phyloP scores from a whole-genome alignment of 2,797 vertebrate species.

The Nyctalus aviator region DNA sequence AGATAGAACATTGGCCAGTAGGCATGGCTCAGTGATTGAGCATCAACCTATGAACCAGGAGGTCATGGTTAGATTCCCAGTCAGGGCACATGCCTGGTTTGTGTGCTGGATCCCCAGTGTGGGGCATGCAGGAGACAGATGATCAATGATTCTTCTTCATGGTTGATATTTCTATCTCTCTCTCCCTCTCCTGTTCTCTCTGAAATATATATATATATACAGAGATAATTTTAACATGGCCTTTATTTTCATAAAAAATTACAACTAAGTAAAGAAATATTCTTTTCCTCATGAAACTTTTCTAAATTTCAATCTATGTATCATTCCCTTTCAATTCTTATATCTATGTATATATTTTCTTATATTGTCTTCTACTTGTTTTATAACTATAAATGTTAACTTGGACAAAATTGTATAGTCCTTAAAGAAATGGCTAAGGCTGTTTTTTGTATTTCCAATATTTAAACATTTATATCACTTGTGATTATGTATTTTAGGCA shows the following conservation, averaged over 20 bases:
- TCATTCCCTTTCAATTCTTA: neutral
- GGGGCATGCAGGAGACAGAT: too few species aligned
- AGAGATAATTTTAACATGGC: neutral
- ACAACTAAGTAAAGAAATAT: neutral
- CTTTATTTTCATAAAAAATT: neutral
- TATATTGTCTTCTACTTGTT: neutral
- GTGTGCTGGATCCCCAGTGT: too few species aligned
- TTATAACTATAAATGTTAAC: neutral
- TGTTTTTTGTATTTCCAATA: neutral
- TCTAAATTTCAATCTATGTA: neutral
- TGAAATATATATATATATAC: neutral
- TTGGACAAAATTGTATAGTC: neutral
- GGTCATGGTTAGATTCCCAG: too few species aligned
- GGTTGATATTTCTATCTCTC: too few species aligned
- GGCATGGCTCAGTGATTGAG: too few species aligned
- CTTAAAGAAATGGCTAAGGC: neutral
- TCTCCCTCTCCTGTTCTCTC: too few species aligned
- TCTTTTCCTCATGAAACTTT: neutral
- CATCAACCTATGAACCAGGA: too few species aligned
- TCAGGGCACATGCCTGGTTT: too few species aligned
- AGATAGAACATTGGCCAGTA: neutral
- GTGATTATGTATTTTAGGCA: neutral
- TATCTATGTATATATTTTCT: neutral
- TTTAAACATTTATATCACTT: neutral
- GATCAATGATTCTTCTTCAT: too few species aligned